Conservation (phyloP, 2,113 vertebrate species). For the Pachyramphus minor region DNA sequence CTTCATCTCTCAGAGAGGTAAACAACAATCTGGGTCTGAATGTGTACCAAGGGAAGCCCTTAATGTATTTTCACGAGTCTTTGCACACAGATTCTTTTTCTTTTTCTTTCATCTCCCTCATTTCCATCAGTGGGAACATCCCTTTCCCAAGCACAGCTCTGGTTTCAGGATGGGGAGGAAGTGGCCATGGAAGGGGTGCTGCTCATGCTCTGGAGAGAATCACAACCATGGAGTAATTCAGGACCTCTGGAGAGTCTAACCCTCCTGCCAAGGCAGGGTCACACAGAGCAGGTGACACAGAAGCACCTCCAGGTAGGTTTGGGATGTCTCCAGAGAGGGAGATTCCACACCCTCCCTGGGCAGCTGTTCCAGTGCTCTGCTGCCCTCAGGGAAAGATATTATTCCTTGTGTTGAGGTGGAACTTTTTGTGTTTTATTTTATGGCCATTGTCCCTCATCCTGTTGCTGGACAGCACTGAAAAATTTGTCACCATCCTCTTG, state of each 20-base stretch:
- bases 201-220: background rate
- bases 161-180: accelerated
- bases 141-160: background rate
- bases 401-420: background rate
- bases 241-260: background rate
- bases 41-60: conserved; percentile 28
- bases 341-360: background rate
- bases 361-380: background rate
- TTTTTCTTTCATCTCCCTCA: background rate
- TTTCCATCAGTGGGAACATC: background rate
- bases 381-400: background rate
- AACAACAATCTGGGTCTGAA: conserved; percentile 17
- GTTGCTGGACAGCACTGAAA: background rate
- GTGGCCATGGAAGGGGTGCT: background rate
- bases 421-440: background rate
- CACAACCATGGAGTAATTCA: accelerated
- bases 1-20: background rate
- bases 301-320: background rate
- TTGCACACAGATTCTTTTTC: background rate
- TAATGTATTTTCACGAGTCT: conserved; percentile 18
- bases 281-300: background rate
- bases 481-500: background rate
- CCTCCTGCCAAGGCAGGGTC: background rate
- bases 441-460: background rate
- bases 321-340: background rate